Percentiles rank a stretch among this genome's conserved stretches.
These are phyloP conservation scores for Platysternon megacephalum DNA, from an alignment of 2,113 vertebrate genomes.

Conservation along the genomic window DNA sequence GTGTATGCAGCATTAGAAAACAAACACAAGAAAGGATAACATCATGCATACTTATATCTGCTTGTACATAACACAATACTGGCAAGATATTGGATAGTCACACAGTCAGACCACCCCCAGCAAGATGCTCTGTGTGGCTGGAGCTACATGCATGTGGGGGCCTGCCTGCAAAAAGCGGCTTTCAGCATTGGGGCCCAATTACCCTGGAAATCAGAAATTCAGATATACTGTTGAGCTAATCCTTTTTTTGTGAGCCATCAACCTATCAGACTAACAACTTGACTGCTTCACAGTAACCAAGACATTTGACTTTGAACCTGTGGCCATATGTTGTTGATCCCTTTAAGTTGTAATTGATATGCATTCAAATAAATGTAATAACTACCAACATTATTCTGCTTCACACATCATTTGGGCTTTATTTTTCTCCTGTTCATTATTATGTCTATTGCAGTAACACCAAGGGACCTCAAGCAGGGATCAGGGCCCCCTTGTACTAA, in stretches of 20 bases:
- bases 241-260: neutral
- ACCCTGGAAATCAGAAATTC: neutral
- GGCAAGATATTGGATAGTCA: neutral
- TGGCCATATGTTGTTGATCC: neutral
- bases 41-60: neutral
- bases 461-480: neutral
- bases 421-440: constrained; percentile 50
- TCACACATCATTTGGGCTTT: constrained; percentile 41
- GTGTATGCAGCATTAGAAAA: neutral
- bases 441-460: neutral
- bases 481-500: neutral
- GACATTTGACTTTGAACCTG: constrained; percentile 1
- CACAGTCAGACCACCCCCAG: neutral
- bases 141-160: neutral
- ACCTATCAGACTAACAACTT: neutral
- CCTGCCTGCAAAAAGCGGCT: neutral
- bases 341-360: neutral
- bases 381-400: constrained; percentile 48
- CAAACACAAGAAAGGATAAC: neutral
- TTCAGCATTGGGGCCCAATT: neutral
- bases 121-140: neutral
- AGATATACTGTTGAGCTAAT: neutral
- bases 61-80: neutral
- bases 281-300: neutral
- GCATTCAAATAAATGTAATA: constrained; percentile 30